Evolutionary conservation across 2,888 invertebrate species (phyloP).

Genomic region (Caenorhabditis becei): DNA sequence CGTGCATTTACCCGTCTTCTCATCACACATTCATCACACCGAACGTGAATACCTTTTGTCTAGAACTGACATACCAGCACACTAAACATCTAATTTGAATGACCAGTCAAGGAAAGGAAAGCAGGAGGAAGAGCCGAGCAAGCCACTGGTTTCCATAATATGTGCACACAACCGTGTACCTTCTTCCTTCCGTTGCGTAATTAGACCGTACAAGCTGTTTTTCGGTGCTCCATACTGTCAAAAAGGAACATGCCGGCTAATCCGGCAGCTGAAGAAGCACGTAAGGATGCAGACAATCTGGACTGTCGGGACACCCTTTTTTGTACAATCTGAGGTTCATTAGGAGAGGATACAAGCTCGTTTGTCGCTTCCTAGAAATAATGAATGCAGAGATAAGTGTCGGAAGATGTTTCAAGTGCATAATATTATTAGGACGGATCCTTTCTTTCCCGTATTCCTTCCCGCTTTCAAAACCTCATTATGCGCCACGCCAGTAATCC

Average conservation of each 20-base stretch:
- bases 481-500: conserved; percentile 31
- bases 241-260: conserved; percentile 46
- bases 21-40: conserved; percentile 43
- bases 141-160: conserved; percentile 23
- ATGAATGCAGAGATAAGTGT: conserved; percentile 51
- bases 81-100: not conserved
- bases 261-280: conserved; percentile 32
- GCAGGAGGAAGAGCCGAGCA: not conserved
- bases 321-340: conserved; percentile 38
- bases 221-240: conserved; percentile 25
- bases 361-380: not conserved
- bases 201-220: conserved; percentile 41
- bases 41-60: conserved; percentile 34
- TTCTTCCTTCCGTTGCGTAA: conserved; percentile 49
- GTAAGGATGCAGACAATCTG: conserved; percentile 32
- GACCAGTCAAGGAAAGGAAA: not conserved
- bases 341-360: conserved; percentile 8
- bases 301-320: conserved; percentile 14
- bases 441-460: conserved; percentile 2
- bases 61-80: conserved; percentile 33
- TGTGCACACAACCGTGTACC: conserved; percentile 25
- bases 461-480: conserved; percentile 21
- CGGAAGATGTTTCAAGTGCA: conserved; percentile 51
- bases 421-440: conserved; percentile 54
- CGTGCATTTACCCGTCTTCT: conserved; percentile 18